Evolutionary conservation across 92 coral and sea anemone species (phyloP), one percentile per base, ranked within the genome.

Genomic region (Heteractis magnifica): DNA sequence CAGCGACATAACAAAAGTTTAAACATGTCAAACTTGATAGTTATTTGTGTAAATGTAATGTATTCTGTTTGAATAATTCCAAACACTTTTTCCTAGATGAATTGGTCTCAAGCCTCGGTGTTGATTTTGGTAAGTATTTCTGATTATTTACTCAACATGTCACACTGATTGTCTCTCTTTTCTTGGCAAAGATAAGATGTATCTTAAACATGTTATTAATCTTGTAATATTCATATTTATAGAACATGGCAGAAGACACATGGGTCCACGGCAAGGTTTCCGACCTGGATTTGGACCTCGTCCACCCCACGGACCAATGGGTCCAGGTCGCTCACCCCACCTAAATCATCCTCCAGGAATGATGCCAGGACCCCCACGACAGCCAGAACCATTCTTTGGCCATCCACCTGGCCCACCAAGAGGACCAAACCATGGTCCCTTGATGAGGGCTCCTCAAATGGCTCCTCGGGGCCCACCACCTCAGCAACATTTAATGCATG

Each of bases 81-180:
- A 26, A 5, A 34, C 12, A 71, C 77, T 76, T 78, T 74, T 14
- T 79, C 76, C 81, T 83, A 94, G 98, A 93, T 89, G 98, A 93
- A 76, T 86, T 93, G 56, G 97, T 89, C 16, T 92, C 95, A 72
- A 95, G 93, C 84, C 89, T 95, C 74, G 98, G 98, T 87, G 93
- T 95, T 82, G 98, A 95, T 82, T 95, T 95, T 94, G 98, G 98
- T 95, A 84, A 95, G 98, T 79, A 12, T 19, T 59, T 79, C 9
- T 21, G 0, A 52, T 81, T 8, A 6, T 68, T 10, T 81, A 26
- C 34, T 79, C 18, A 6, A 16, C 49, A 8, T 0, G 1, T 26
- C 49, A 72, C 15, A 34, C 14, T 34, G 44, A 2, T 34, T 34
- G 44, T 34, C 2, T 34, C 44, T 34, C 44, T 34, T 34, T 34